Conservation (phyloP, 2,113 vertebrate genomes). For the Megaceryle maxima region DNA sequence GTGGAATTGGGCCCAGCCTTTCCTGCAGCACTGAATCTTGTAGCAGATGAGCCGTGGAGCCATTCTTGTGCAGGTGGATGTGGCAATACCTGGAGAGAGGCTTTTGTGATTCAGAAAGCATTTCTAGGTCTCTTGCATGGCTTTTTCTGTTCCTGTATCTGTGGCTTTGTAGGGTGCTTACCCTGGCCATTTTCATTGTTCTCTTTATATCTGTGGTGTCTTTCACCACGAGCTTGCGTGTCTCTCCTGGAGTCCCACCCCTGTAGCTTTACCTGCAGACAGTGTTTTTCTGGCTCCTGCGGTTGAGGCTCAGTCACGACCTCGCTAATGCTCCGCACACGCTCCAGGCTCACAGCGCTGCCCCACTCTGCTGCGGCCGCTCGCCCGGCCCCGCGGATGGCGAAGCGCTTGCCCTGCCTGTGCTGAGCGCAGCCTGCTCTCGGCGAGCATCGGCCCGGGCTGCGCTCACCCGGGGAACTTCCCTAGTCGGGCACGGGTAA, state of each 20-base stretch:
- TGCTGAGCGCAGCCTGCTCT: neutral
- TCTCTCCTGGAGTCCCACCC: neutral
- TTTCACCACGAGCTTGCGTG: neutral
- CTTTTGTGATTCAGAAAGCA: neutral
- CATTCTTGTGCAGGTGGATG: accelerated
- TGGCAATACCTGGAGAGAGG: neutral
- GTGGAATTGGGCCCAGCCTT: neutral
- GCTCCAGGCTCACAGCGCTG: neutral
- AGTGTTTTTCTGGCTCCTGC: neutral
- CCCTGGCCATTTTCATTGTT: neutral
- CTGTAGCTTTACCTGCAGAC: accelerated
- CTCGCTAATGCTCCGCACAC: too few species aligned
- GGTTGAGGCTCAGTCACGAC: accelerated
- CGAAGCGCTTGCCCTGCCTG: neutral
- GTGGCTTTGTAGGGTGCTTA: neutral
- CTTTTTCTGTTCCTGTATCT: neutral
- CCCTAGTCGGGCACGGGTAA: neutral
- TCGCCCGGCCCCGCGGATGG: neutral
- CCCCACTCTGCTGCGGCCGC: neutral
- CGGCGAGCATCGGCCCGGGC: accelerated
- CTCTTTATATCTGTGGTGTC: too few species aligned
- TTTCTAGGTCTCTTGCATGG: neutral
- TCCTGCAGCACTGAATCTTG: accelerated
- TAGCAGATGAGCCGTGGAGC: neutral
- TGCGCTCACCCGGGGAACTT: accelerated